phyloP scores from a whole-genome alignment of 1,140 invertebrate species.

The Heliconius nattereri region DNA sequence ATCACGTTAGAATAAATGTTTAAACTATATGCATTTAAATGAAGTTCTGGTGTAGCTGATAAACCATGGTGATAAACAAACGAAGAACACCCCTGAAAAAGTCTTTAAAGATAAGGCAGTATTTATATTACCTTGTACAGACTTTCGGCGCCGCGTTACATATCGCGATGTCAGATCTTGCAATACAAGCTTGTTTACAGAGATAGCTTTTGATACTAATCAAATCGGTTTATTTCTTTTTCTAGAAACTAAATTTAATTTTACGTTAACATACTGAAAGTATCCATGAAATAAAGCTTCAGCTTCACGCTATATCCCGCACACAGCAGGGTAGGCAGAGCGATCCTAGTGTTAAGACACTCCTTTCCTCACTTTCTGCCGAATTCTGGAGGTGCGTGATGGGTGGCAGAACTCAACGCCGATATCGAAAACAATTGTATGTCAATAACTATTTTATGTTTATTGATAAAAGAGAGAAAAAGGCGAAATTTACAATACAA shows the following conservation, averaged over 20 bases:
- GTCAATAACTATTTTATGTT: too few relatives aligned
- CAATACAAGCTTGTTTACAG: constrained; percentile 31
- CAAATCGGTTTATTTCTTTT: constrained; percentile 23
- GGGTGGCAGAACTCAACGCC: too few relatives aligned
- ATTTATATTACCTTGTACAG: constrained; percentile 34
- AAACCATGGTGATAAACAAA: not conserved
- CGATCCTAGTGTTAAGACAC: too few relatives aligned
- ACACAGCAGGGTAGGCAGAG: too few relatives aligned
- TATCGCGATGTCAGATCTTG: constrained; percentile 25
- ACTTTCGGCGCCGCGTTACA: constrained; percentile 26
- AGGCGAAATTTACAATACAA: not conserved
- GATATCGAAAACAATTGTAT: not conserved
- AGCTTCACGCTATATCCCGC: too few relatives aligned
- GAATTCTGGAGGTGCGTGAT: too few relatives aligned
- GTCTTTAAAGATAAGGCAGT: constrained; percentile 31
- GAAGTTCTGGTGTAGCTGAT: not conserved
- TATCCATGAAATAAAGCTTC: not conserved
- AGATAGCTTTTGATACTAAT: constrained; percentile 28
- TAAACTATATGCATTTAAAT: not conserved
- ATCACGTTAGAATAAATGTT: constrained; percentile 1
- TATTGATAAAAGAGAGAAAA: not conserved
- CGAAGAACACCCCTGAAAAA: constrained; percentile 23
- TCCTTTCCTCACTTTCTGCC: too few relatives aligned
- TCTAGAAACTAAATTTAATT: constrained; percentile 3
- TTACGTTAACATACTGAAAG: not conserved